phyloP scores from a whole-genome alignment of 2,888 invertebrate genomes.

The Drosophila meridionalis region DNA sequence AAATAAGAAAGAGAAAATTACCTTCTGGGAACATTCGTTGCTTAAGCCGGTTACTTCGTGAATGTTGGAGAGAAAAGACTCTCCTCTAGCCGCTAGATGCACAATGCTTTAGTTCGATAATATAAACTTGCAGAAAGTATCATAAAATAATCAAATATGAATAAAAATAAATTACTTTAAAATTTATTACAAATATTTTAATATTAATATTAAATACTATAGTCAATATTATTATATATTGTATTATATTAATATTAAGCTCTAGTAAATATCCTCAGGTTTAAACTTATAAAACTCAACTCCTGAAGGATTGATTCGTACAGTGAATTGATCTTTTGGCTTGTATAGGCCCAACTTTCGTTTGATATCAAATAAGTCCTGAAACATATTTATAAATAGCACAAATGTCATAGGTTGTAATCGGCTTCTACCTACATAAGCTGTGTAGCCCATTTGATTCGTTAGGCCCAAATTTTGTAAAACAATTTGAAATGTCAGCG shows the following conservation, averaged over 20 bases:
- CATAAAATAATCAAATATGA: background rate
- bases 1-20: conserved; percentile 54
- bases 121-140: background rate
- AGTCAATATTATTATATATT: no score
- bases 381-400: background rate
- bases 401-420: background rate
- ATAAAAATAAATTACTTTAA: background rate
- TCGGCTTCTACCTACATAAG: conserved; percentile 61
- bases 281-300: conserved; percentile 76
- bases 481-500: conserved; percentile 80
- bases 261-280: conserved; percentile 30
- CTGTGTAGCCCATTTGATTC: conserved; percentile 77
- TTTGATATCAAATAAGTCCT: conserved; percentile 68
- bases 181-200: background rate
- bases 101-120: background rate
- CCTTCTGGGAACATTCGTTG: conserved; percentile 7
- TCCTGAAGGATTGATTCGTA: conserved; percentile 72
- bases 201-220: no score
- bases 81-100: background rate
- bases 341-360: conserved; percentile 33
- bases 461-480: conserved; percentile 82
- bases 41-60: background rate
- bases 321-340: conserved; percentile 50
- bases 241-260: no score
- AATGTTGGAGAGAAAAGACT: background rate